Conservation (phyloP, 2,113 vertebrate genomes). For the Chaetorhynchus papuensis region DNA sequence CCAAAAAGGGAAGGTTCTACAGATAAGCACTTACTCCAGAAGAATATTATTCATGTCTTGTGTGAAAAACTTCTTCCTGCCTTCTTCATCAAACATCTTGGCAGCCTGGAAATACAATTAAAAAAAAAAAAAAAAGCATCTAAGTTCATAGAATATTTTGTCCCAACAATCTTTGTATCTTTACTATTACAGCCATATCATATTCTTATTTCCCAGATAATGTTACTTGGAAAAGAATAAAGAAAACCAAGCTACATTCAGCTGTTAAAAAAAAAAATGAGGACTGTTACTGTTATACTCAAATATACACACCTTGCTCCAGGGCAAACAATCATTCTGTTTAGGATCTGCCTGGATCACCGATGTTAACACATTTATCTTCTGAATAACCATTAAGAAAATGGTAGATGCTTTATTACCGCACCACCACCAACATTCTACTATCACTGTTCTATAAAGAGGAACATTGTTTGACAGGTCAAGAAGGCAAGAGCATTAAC, state of each 20-base stretch:
- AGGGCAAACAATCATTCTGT: not conserved
- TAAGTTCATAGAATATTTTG: not conserved
- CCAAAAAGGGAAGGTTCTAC: slow-evolving; percentile 48
- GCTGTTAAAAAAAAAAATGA: not conserved
- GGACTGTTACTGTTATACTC: not conserved
- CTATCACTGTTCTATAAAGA: not conserved
- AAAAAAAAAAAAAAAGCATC: not conserved
- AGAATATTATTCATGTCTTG: slow-evolving; percentile 99
- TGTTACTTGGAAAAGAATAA: not conserved
- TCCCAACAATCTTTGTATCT: not conserved
- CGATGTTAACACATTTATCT: not conserved
- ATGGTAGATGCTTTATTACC: not conserved
- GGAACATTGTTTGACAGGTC: not conserved
- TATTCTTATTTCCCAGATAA: not conserved
- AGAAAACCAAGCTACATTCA: not conserved
- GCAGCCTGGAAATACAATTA: slow-evolving; percentile 82
- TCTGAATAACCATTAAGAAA: not conserved
- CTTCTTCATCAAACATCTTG: slow-evolving; percentile 95
- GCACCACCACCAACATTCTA: not conserved
- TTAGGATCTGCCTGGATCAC: not conserved
- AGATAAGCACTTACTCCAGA: slow-evolving; percentile 88
- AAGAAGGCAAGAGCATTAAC: not conserved
- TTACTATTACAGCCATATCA: not conserved
- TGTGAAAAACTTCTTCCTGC: slow-evolving; percentile 98
- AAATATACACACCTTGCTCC: not conserved